These are phyloP conservation scores for Enteromius unitaeniatus DNA, from an alignment of 2,797 vertebrate genomes.

Conservation along the genomic window DNA sequence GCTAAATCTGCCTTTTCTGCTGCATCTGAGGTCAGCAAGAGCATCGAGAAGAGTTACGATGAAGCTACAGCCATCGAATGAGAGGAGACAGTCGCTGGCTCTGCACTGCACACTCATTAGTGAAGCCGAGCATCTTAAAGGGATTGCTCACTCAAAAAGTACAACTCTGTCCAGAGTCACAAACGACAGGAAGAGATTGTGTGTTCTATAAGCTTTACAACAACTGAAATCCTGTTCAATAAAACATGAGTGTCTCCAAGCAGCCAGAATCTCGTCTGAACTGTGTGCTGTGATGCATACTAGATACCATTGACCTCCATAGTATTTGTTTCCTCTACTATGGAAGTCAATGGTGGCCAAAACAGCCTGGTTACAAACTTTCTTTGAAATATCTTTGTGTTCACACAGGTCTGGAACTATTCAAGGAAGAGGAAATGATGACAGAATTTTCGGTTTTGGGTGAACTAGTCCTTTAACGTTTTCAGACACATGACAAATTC, in stretches of 20 bases:
- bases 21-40: conserved; percentile 9
- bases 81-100: neutral
- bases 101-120: neutral
- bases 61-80: neutral
- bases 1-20: neutral
- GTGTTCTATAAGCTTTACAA: neutral
- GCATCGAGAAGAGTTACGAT: neutral
- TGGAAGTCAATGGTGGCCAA: too few relatives aligned
- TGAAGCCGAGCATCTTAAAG: neutral
- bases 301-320: neutral
- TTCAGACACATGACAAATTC: neutral
- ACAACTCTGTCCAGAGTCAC: neutral
- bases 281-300: neutral
- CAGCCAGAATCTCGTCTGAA: neutral
- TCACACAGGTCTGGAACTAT: too few relatives aligned
- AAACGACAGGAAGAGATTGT: neutral
- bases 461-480: neutral
- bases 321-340: too few relatives aligned
- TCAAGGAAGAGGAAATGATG: too few relatives aligned
- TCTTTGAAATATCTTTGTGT: too few relatives aligned
- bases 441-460: too few relatives aligned
- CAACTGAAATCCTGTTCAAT: neutral
- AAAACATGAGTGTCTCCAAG: neutral
- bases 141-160: neutral
- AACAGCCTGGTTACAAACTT: neutral